These are phyloP conservation scores for Melanotaenia nigrans DNA, from an alignment of 2,797 vertebrate species.

Conservation along the genomic window DNA sequence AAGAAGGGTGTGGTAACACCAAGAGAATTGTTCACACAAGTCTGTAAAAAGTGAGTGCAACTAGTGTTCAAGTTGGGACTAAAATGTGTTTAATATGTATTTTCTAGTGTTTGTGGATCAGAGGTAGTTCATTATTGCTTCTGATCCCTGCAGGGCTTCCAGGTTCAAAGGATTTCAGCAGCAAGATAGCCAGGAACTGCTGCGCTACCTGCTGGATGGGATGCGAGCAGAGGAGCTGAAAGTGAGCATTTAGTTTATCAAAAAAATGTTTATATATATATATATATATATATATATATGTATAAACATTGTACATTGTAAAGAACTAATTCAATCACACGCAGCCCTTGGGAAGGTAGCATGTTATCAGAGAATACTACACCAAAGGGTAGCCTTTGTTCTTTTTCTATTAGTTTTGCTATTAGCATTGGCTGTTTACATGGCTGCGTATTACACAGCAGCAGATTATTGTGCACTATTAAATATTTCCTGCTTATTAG, in stretches of 20 bases:
- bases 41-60: slow-evolving; percentile 95
- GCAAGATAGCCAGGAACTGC: slow-evolving; percentile 97
- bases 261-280: neutral
- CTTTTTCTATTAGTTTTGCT: neutral
- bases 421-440: neutral
- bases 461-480: neutral
- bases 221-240: slow-evolving; percentile 95
- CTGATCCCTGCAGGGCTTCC: slow-evolving; percentile 83
- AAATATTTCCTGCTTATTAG: neutral
- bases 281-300: too few species aligned
- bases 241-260: slow-evolving; percentile 57
- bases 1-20: slow-evolving; percentile 90
- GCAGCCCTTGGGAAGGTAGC: neutral
- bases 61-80: slow-evolving; percentile 2
- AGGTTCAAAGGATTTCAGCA: slow-evolving; percentile 97
- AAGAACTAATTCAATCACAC: too few species aligned
- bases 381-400: neutral
- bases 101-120: neutral
- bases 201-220: slow-evolving; percentile 95
- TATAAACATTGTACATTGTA: too few species aligned
- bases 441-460: neutral
- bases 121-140: neutral
- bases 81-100: neutral
- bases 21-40: slow-evolving; percentile 93
- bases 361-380: neutral